Evolutionary conservation across 2,113 vertebrate species (phyloP).

Genomic region (Campylomormyrus tamandua): DNA sequence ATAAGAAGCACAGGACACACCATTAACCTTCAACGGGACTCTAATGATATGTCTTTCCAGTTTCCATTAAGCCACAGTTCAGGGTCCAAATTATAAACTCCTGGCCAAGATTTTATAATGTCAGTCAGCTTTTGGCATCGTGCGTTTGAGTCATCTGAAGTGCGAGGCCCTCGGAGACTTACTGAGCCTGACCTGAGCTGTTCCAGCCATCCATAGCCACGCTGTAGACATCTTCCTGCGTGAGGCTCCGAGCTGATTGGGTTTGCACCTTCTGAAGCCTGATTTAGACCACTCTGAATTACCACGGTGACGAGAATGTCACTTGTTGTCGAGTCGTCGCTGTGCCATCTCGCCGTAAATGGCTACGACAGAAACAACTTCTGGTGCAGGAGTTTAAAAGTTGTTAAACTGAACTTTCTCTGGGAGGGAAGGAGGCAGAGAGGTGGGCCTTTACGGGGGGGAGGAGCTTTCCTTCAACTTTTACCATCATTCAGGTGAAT

Average conservation of each 20-base stretch:
- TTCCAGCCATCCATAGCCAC: not conserved
- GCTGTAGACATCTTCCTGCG: not conserved
- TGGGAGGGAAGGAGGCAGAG: not conserved
- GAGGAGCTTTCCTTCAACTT: not conserved
- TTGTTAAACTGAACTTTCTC: not conserved
- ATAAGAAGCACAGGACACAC: conserved; percentile 18
- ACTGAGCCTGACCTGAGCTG: conserved; percentile 1
- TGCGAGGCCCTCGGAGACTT: not conserved
- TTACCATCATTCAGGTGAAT: not conserved
- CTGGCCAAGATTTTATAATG: conserved; percentile 7
- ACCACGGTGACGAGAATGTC: not conserved
- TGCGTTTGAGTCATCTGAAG: conserved; percentile 9
- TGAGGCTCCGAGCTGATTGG: not conserved
- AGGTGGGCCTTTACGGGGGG: not conserved
- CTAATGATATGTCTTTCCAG: conserved; percentile 24
- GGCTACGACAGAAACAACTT: not conserved
- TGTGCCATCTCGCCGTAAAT: not conserved
- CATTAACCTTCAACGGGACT: conserved; percentile 26
- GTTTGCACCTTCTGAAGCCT: not conserved
- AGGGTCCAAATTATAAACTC: conserved; percentile 28
- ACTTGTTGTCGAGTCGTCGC: not conserved
- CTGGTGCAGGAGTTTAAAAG: not conserved
- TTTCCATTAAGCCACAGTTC: conserved; percentile 27
- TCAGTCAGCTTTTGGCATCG: not conserved
- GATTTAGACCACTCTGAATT: not conserved